Evolutionary conservation across 2,113 vertebrate genomes (phyloP).

Genomic region (Camelus bactrianus): DNA sequence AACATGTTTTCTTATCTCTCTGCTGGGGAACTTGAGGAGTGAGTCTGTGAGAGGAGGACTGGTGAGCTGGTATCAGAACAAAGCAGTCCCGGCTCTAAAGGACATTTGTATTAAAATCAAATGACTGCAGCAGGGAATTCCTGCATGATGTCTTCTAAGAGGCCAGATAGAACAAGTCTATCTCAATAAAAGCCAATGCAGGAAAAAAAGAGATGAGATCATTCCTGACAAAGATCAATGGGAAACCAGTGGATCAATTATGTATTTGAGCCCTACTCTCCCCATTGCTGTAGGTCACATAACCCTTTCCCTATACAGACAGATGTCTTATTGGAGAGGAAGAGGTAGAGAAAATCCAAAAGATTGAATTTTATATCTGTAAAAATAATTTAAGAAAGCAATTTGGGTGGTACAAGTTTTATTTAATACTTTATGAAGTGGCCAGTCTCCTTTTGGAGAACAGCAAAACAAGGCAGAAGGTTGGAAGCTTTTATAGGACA

Average conservation of each 20-base stretch:
- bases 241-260: background rate
- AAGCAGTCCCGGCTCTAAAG: background rate
- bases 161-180: background rate
- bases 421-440: background rate
- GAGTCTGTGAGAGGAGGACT: background rate
- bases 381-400: background rate
- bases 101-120: background rate
- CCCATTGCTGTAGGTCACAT: accelerated
- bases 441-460: background rate
- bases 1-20: background rate
- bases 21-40: background rate
- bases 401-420: background rate
- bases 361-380: background rate
- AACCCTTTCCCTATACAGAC: background rate
- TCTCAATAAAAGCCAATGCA: background rate
- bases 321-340: background rate
- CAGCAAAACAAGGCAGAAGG: background rate
- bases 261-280: background rate
- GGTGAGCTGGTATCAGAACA: background rate
- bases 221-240: background rate
- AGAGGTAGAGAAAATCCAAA: background rate
- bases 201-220: background rate
- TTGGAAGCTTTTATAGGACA: background rate
- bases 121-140: background rate
- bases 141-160: background rate